Base-by-base conservation (phyloP, 2,113 vertebrate genomes). In the Mus musculus region DNA sequence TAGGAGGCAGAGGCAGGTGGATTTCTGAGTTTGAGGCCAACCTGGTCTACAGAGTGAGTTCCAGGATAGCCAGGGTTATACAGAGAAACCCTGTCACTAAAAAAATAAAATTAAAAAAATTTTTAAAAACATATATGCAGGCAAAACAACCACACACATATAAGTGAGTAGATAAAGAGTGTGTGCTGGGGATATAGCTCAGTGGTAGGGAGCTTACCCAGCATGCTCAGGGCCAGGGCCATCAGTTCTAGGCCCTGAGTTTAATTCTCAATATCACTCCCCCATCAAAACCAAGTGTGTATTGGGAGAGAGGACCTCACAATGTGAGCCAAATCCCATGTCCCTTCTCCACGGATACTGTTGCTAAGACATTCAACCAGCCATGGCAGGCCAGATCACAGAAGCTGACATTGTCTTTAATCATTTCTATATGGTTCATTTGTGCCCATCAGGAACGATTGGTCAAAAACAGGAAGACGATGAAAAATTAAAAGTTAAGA, bases 321-420 rank as follows among this genome's bases (percentile, higher is more conserved):
- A 33, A 7, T 22, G 46, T 3, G 0, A 71, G 13, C 13, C 24
- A 1, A 52, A 26, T 69, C 17, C 17, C 61, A 14, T 85, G 67
- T 84, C 26, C 46, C 84, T 11, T 0, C 73, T 56, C 56, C 73
- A 16, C 3, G 72, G 56, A 65, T 19, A 14, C 69, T 33, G 4
- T 85, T 22, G 0, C 59, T 56, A 63, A 63, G n/a, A 12, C 81
- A 28, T 28, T 61, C 56, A 9, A 3, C 80, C 78, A 77, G 61
- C 24, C 77, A 0, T 28, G 5, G 28, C 59, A 7, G 56, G 46
- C 61, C 11, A 3, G 54, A 30, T 71, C 7, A 22, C 26, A 9
- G 17, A 22, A 11, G 72, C 90, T 97, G 90, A 97, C 97, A 96
- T 81, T 63, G 52, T 88, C 80, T 73, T 97, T 93, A 96, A 95